Base-by-base conservation (phyloP, 2,888 invertebrate species). In the Zele albiditarsus region DNA sequence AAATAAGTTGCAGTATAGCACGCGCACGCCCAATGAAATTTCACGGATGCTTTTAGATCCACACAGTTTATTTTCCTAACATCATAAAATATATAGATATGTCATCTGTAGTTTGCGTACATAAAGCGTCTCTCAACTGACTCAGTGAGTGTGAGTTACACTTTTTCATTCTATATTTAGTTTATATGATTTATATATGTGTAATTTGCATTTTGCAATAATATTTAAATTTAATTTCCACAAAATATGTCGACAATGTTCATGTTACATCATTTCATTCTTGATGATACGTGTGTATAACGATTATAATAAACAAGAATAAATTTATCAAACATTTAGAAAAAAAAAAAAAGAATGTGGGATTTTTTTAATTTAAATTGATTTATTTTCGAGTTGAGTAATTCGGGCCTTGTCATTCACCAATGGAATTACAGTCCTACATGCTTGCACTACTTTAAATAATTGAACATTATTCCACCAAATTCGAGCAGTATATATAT, bases 31-130 rank as follows among this genome's bases (percentile, higher is more conserved):
- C 31, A 38, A 33, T 25, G 71, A 46, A 65, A 67, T 74, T 42
- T 38, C 74, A 53, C 20, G 20, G 74, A 79, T 76, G 77, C 76
- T 78, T 80, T 77, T 79, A 82, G 80, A 80, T 73, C n/a, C 81
- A 78, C 79, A 75, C 77, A 79, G 77, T 69, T 78, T 75, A 31
- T 63, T 38, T 33, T 33, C 63, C 25, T 12, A 63, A n/a, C 67
- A 57, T 63, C 58, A 28, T 53, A 58, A 33, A 58, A 23, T 63
- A 53, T 53, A 38, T 31, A 27, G n/a, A 33, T 63, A 63, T 31
- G n/a, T 38, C 38, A 6, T 53, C 20, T 23, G 20, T 33, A 31
- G 33, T 31, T 63, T 63, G n/a, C 8, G 63, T n/a, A 63, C 62
- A 28, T 42, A 38, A 66, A 20, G 60, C 58, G 67, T 46, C 46